phyloP scores from a whole-genome alignment of 2,797 vertebrate genomes.

The Leptatherina wallacei region DNA sequence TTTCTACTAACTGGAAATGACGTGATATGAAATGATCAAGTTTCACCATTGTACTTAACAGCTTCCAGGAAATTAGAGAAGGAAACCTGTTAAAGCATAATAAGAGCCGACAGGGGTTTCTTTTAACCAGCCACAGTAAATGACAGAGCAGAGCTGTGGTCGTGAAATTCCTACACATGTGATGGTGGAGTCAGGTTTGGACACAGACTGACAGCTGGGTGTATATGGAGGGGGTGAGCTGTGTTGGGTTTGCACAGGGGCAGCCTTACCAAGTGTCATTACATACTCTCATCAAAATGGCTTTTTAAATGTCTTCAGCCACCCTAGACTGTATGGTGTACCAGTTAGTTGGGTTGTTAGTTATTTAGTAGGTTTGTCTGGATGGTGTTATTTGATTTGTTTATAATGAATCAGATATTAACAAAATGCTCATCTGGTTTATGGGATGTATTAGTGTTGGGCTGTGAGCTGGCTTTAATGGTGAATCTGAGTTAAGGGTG shows the following conservation, averaged over 20 bases:
- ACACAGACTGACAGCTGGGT: conserved; percentile 63
- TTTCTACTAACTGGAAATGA: conserved; percentile 1
- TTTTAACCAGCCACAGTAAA: conserved; percentile 46
- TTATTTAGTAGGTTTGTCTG: not conserved
- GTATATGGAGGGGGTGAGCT: conserved; percentile 2
- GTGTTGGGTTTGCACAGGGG: conserved; percentile 11
- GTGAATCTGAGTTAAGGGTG: not conserved
- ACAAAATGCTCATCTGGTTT: not conserved
- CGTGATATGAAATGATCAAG: not conserved
- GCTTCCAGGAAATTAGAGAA: conserved; percentile 27
- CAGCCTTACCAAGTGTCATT: conserved; percentile 10
- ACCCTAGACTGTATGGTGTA: not conserved
- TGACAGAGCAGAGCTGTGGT: conserved; percentile 39
- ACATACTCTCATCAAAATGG: conserved; percentile 16
- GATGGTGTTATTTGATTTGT: not conserved
- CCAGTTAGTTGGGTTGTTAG: not conserved
- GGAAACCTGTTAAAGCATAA: conserved; percentile 46
- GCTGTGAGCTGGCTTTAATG: not conserved
- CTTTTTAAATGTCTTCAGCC: not conserved
- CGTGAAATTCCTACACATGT: conserved; percentile 56
- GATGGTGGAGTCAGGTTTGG: conserved; percentile 49
- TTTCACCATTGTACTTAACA: not conserved
- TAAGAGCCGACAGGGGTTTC: conserved; percentile 31
- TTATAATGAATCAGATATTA: not conserved
- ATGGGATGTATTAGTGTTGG: not conserved